Percentiles rank a stretch among this genome's conserved stretches.
phyloP scores from a whole-genome alignment of 2,113 vertebrate genomes.

The Paedocypris sp. region DNA sequence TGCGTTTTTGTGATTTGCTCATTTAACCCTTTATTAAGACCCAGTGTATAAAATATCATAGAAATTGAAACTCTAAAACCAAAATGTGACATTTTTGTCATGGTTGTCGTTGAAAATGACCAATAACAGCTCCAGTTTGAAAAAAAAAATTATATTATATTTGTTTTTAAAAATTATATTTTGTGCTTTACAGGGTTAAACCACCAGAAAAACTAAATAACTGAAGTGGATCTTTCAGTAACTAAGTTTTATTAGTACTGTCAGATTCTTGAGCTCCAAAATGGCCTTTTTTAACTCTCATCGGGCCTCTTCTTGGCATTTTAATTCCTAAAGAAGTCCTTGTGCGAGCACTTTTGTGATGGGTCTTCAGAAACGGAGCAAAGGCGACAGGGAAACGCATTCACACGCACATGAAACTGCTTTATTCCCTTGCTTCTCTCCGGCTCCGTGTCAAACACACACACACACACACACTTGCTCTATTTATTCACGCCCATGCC shows the following conservation, averaged over 20 bases:
- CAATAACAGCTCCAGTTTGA: too few species aligned
- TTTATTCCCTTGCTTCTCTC: neutral
- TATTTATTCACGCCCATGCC: conserved; percentile 11
- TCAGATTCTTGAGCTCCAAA: too few species aligned
- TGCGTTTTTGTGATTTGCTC: neutral
- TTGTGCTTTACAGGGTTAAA: too few species aligned
- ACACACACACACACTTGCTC: conserved; percentile 2
- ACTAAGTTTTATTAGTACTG: too few species aligned
- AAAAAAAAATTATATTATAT: too few species aligned
- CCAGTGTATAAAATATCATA: neutral
- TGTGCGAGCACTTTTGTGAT: neutral
- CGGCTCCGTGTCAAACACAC: neutral
- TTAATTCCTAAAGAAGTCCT: conserved; percentile 39
- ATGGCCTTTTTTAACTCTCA: too few species aligned
- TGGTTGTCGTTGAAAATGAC: too few species aligned
- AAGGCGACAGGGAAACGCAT: neutral
- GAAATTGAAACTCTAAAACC: too few species aligned
- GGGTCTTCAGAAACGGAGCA: neutral
- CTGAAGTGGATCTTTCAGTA: too few species aligned
- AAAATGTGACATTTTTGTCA: too few species aligned
- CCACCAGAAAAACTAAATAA: too few species aligned
- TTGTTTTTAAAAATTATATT: too few species aligned
- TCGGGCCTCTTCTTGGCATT: conserved; percentile 45
- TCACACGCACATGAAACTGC: neutral
- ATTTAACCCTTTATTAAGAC: neutral